phyloP scores from a whole-genome alignment of 2,797 vertebrate species.

The Chelon auratus region DNA sequence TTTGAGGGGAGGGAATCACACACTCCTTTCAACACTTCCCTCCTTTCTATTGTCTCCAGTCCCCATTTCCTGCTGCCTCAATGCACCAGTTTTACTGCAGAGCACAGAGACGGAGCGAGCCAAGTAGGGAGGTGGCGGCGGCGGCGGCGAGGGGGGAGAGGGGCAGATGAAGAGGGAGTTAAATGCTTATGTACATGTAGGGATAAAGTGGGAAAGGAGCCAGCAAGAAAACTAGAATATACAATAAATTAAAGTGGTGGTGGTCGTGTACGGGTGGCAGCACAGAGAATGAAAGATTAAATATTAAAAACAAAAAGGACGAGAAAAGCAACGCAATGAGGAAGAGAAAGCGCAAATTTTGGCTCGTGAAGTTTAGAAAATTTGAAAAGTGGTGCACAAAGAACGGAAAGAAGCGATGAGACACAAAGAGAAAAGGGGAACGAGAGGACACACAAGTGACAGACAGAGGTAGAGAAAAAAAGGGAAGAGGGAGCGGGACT shows the following conservation, averaged over 20 bases:
- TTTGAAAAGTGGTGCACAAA: conserved; percentile 24
- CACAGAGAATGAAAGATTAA: conserved; percentile 17
- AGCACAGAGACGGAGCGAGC: conserved; percentile 78
- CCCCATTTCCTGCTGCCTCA: conserved; percentile 81
- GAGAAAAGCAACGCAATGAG: neutral
- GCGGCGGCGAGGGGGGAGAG: conserved; percentile 24
- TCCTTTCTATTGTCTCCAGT: conserved; percentile 77
- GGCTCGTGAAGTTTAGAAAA: conserved; percentile 44
- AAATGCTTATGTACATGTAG: conserved; percentile 61
- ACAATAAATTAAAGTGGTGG: conserved; percentile 42
- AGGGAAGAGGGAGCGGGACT: conserved; percentile 70
- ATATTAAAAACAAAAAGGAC: conserved; percentile 30
- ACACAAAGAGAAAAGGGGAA: conserved; percentile 35
- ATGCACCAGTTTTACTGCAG: conserved; percentile 87
- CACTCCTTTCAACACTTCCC: conserved; percentile 55
- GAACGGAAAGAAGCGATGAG: conserved; percentile 8
- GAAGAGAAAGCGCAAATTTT: conserved; percentile 20
- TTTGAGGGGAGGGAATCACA: conserved; percentile 45
- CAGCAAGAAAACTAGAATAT: conserved; percentile 28
- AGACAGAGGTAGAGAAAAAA: conserved; percentile 58
- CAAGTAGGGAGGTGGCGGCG: conserved; percentile 64
- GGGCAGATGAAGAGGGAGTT: conserved; percentile 68
- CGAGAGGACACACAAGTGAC: conserved; percentile 63
- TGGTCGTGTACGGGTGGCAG: neutral
- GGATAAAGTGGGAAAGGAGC: conserved; percentile 52